phyloP scores from a whole-genome alignment of 2,888 invertebrate species.

The Miltochrista miniata region DNA sequence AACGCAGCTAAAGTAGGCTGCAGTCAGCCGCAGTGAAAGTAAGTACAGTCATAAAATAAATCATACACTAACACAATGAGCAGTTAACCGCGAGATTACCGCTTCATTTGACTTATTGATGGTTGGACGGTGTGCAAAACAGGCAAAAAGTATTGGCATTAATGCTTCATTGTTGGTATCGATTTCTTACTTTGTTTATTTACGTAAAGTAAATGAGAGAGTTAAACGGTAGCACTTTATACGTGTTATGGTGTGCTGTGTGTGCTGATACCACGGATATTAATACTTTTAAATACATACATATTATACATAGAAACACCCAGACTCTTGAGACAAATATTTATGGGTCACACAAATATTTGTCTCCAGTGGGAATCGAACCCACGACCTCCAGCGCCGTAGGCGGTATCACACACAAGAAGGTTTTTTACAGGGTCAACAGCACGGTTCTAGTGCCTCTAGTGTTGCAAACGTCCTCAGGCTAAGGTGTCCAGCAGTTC shows the following conservation, averaged over 20 bases:
- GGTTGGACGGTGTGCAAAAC: slow-evolving; percentile 50
- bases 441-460: too few species aligned
- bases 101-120: slow-evolving; percentile 69
- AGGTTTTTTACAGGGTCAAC: too few species aligned
- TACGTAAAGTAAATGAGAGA: neutral
- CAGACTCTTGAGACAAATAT: too few species aligned
- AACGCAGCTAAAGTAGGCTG: slow-evolving; percentile 31
- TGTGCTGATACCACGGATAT: too few species aligned
- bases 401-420: too few species aligned
- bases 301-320: too few species aligned
- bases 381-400: too few species aligned
- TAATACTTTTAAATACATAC: too few species aligned
- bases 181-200: neutral
- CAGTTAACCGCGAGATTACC: slow-evolving; percentile 64
- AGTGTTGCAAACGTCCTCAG: too few species aligned
- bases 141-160: slow-evolving; percentile 11
- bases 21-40: slow-evolving; percentile 60
- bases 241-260: neutral
- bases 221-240: neutral
- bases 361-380: too few species aligned
- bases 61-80: slow-evolving; percentile 69
- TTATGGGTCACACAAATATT: too few species aligned
- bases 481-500: too few species aligned
- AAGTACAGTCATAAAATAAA: slow-evolving; percentile 65
- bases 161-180: slow-evolving; percentile 8